Percentiles rank a stretch among this genome's conserved stretches.
Evolutionary conservation across 2,113 vertebrate species (phyloP).

Genomic region (Ciconia stormi): DNA sequence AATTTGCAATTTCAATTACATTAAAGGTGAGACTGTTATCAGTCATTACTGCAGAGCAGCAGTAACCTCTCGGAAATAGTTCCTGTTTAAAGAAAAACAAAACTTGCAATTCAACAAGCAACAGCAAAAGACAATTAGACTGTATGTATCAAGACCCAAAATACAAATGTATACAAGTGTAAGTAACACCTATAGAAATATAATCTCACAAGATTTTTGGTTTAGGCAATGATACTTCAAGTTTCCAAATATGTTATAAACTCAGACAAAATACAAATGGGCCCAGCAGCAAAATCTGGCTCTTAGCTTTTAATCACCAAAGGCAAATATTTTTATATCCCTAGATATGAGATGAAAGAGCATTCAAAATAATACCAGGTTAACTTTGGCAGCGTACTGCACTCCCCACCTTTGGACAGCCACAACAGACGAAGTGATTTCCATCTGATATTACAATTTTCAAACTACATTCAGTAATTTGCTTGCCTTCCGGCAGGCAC

Average conservation of each 20-base stretch:
- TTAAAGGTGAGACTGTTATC: neutral
- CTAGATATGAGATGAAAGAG: neutral
- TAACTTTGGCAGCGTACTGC: accelerated
- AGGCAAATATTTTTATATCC: neutral
- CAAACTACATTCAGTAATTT: neutral
- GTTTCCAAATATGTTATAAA: neutral
- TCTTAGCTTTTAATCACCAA: neutral
- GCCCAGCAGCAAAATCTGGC: neutral
- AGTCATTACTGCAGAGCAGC: neutral
- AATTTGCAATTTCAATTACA: neutral
- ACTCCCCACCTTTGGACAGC: neutral
- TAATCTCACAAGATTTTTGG: neutral
- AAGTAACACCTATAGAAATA: neutral
- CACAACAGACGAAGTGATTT: neutral
- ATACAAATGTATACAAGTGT: neutral
- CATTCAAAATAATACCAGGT: neutral
- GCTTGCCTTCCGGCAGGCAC: neutral
- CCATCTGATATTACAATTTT: neutral
- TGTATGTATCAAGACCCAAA: neutral
- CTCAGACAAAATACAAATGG: neutral
- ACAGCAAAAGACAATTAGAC: neutral
- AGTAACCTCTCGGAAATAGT: neutral
- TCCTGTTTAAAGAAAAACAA: neutral
- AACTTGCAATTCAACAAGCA: neutral
- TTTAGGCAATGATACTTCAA: neutral